phyloP scores from a whole-genome alignment of 2,797 vertebrate genomes.

The Propithecus perrieri region DNA sequence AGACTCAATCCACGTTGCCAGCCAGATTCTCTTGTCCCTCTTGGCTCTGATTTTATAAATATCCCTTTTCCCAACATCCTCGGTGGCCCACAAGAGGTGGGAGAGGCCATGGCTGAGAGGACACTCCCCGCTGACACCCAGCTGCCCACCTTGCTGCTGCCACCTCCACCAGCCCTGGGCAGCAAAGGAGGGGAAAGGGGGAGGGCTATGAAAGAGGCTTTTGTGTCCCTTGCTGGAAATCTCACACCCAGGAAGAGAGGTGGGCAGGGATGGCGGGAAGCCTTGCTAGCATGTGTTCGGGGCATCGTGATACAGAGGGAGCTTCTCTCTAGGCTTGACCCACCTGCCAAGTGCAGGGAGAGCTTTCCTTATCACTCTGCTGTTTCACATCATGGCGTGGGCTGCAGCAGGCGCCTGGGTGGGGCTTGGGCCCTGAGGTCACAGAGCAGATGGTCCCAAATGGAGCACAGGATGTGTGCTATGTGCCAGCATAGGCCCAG shows the following conservation, averaged over 20 bases:
- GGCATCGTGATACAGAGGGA: not conserved
- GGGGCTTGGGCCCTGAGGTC: constrained; percentile 40
- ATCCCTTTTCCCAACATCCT: not conserved
- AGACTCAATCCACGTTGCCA: not conserved
- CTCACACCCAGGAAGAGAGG: constrained; percentile 58
- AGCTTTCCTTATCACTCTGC: not conserved
- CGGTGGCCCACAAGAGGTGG: not conserved
- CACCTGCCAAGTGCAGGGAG: not conserved
- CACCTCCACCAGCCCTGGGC: not conserved
- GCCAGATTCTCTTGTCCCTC: not conserved
- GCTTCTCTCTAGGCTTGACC: not conserved
- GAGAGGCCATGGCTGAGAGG: not conserved
- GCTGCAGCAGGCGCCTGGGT: not conserved
- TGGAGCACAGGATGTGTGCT: constrained; percentile 44
- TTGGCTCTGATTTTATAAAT: not conserved
- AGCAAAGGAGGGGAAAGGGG: not conserved
- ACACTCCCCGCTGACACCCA: not conserved
- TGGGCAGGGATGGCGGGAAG: constrained; percentile 4
- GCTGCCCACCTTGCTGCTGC: not conserved
- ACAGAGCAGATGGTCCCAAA: constrained; percentile 50
- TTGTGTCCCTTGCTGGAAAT: constrained; percentile 54
- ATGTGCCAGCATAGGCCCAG: not conserved
- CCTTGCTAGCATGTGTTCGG: not conserved
- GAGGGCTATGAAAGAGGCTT: constrained; percentile 45
- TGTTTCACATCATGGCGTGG: not conserved